A percentile compares a stretch with the other conserved stretches of the same genome.
These are phyloP conservation scores for Drosophila flavopinicola DNA, from an alignment of 2,888 invertebrate genomes.

Conservation along the genomic window DNA sequence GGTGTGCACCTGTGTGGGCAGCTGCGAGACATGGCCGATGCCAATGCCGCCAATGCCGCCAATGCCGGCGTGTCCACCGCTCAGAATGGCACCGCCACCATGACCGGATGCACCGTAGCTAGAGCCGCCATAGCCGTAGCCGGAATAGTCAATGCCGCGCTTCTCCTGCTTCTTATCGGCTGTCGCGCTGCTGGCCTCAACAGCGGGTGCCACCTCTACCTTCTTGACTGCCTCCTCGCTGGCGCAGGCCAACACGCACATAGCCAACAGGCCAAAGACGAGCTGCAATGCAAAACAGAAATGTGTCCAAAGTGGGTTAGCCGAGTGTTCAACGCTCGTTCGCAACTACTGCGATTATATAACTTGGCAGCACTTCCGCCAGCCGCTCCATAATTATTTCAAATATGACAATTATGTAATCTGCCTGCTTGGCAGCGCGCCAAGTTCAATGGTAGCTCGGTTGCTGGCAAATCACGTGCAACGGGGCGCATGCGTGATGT, in stretches of 20 bases:
- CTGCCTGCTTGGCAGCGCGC: slow-evolving; percentile 57
- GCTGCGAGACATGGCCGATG: slow-evolving; percentile 42
- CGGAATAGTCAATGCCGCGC: slow-evolving; percentile 87
- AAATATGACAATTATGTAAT: slow-evolving; percentile 70
- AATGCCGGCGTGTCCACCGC: slow-evolving; percentile 82
- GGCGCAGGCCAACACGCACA: slow-evolving; percentile 86
- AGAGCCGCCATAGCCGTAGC: slow-evolving; percentile 87
- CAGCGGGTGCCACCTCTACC: slow-evolving; percentile 82
- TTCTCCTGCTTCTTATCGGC: slow-evolving; percentile 91
- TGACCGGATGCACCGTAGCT: slow-evolving; percentile 85
- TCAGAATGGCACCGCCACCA: slow-evolving; percentile 78
- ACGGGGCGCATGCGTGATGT: slow-evolving; percentile 56
- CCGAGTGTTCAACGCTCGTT: slow-evolving; percentile 23
- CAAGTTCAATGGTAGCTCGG: slow-evolving; percentile 64
- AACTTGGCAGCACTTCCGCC: slow-evolving; percentile 54
- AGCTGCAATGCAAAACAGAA: slow-evolving; percentile 67
- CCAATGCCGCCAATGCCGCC: slow-evolving; percentile 81
- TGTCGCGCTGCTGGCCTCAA: slow-evolving; percentile 84
- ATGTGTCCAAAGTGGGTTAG: slow-evolving; percentile 47
- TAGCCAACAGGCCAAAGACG: slow-evolving; percentile 85
- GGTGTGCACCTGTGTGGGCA: slow-evolving; percentile 87
- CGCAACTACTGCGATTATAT: slow-evolving; percentile 34
- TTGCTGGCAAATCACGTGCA: slow-evolving; percentile 30
- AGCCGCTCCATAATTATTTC: slow-evolving; percentile 57
- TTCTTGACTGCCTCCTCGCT: slow-evolving; percentile 86